phyloP scores from a whole-genome alignment of 2,888 invertebrate genomes.

The Sinopyrophorus schimmeli region DNA sequence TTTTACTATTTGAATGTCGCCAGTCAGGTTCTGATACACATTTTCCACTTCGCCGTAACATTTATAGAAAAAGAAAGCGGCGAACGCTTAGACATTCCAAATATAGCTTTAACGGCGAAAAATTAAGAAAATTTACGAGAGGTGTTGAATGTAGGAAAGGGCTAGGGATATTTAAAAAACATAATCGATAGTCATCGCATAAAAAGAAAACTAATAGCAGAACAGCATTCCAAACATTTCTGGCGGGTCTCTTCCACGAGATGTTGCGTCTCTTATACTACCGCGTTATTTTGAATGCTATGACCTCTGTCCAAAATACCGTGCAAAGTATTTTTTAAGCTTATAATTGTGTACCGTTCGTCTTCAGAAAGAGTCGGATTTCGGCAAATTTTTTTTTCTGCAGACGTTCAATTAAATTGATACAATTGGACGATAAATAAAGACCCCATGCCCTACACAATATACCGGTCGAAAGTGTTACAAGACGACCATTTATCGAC shows the following conservation, averaged over 20 bases:
- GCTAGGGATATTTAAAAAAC: conserved; percentile 13
- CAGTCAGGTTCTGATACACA: background rate
- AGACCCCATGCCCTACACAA: conserved; percentile 14
- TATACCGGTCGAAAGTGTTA: conserved; percentile 22
- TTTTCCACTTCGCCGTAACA: background rate
- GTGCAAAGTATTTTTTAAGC: too few relatives aligned
- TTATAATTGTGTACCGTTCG: too few relatives aligned
- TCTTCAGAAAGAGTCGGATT: too few relatives aligned
- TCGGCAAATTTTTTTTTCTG: too few relatives aligned
- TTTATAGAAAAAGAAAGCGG: too few relatives aligned
- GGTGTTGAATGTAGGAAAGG: conserved; percentile 20
- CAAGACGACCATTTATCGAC: conserved; percentile 24
- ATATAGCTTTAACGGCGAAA: background rate
- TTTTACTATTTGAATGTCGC: conserved; percentile 14
- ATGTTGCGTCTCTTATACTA: conserved; percentile 21
- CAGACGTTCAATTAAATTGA: conserved; percentile 5
- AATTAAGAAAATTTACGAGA: background rate
- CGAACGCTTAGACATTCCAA: too few relatives aligned
- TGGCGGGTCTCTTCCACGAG: conserved; percentile 29
- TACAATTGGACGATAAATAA: conserved; percentile 3
- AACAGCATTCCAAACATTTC: conserved; percentile 46
- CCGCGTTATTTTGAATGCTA: conserved; percentile 26
- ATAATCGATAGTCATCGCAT: conserved; percentile 28
- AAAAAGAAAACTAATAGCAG: conserved; percentile 46
- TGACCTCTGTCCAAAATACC: conserved; percentile 15